These are phyloP conservation scores for Rissa tridactyla DNA, from an alignment of 2,113 vertebrate species.

Conservation along the genomic window DNA sequence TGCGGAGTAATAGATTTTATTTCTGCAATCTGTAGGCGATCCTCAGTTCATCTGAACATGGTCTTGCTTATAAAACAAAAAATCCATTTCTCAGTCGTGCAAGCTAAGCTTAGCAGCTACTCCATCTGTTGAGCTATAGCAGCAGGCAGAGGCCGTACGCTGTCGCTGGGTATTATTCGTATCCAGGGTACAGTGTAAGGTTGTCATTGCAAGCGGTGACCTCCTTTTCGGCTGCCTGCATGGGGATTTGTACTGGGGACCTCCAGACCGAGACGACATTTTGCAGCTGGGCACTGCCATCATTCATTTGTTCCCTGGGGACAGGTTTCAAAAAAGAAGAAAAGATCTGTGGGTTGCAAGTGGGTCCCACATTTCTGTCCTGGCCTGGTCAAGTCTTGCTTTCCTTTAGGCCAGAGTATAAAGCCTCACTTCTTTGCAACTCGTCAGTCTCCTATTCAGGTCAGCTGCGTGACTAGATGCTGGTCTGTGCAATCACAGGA, in stretches of 20 bases:
- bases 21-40: neutral
- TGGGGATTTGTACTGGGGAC: neutral
- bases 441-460: neutral
- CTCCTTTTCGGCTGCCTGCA: neutral
- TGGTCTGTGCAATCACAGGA: neutral
- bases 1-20: neutral
- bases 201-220: neutral
- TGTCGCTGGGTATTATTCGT: neutral
- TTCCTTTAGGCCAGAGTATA: neutral
- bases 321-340: neutral
- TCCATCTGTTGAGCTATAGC: constrained; percentile 10
- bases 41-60: neutral
- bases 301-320: neutral
- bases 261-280: neutral
- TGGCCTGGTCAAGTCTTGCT: neutral
- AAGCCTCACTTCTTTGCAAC: neutral
- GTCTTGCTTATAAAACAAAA: constrained; percentile 2
- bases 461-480: neutral
- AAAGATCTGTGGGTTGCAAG: neutral
- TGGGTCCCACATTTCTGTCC: neutral
- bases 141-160: neutral
- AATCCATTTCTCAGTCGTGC: constrained; percentile 12
- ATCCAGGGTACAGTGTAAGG: neutral
- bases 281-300: neutral
- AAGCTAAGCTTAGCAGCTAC: neutral